A percentile compares a stretch with the other conserved stretches of the same genome.
Evolutionary conservation across 2,888 invertebrate genomes (phyloP).

Genomic region (Cybosia mesomella): DNA sequence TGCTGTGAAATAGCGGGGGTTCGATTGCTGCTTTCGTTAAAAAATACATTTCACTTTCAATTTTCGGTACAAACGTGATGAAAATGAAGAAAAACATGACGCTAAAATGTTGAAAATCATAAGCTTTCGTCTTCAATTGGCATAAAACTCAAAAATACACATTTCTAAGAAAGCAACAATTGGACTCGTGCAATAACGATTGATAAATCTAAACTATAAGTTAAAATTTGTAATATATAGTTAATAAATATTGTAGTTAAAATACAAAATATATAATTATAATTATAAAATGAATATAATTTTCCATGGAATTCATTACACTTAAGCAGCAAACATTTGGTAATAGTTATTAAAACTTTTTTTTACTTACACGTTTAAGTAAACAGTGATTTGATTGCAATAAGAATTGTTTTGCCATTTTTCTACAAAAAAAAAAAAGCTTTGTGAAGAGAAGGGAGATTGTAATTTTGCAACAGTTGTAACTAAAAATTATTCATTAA

Average conservation of each 20-base stretch:
- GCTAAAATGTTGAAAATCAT: conserved; percentile 21
- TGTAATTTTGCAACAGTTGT: conserved; percentile 81
- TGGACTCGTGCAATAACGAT: conserved; percentile 74
- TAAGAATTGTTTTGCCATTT: conserved; percentile 76
- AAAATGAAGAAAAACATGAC: conserved; percentile 14
- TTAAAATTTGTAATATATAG: conserved; percentile 86
- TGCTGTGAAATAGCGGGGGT: conserved; percentile 78
- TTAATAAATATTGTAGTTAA: conserved; percentile 85
- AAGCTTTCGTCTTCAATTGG: conserved; percentile 40
- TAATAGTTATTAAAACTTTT: conserved; percentile 30
- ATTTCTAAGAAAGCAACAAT: conserved; percentile 64
- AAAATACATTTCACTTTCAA: conserved; percentile 27
- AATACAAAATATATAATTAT: conserved; percentile 84
- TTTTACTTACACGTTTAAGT: conserved; percentile 38
- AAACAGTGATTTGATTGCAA: conserved; percentile 72
- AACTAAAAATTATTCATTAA: conserved; percentile 86
- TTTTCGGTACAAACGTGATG: conserved; percentile 7
- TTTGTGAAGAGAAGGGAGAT: conserved; percentile 73
- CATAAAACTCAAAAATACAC: conserved; percentile 30
- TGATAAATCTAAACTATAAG: conserved; percentile 82
- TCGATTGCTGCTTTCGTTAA: conserved; percentile 69
- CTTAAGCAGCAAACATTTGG: conserved; percentile 71
- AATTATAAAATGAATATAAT: conserved; percentile 84
- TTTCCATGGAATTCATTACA: conserved; percentile 86
- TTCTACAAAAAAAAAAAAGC: conserved; percentile 71